Conservation (phyloP, 2,797 vertebrate species). For the Cuniculus paca region DNA sequence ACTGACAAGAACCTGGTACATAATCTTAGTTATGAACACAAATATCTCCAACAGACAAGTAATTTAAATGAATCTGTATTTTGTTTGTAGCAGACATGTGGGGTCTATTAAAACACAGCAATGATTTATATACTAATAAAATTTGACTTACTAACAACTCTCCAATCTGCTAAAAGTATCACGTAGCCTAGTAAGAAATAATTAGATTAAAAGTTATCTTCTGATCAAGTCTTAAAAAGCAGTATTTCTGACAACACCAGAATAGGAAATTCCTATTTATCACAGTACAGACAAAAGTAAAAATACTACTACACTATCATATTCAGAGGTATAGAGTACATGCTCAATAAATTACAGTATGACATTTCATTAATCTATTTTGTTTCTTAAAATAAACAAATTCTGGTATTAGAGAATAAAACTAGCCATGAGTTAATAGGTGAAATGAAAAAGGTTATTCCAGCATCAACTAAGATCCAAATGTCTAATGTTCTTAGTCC, state of each 20-base stretch:
- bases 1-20: constrained; percentile 31
- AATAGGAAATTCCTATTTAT: constrained; percentile 27
- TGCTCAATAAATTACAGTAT: constrained; percentile 43
- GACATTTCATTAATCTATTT: constrained; percentile 52
- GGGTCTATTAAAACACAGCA: constrained; percentile 22
- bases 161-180: constrained; percentile 52
- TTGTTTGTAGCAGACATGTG: constrained; percentile 18
- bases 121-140: constrained; percentile 68
- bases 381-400: constrained; percentile 62
- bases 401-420: constrained; percentile 53
- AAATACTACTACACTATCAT: constrained; percentile 6
- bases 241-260: constrained; percentile 57
- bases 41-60: constrained; percentile 34
- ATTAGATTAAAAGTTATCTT: constrained; percentile 68
- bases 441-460: constrained; percentile 56
- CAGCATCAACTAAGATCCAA: constrained; percentile 53
- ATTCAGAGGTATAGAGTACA: constrained; percentile 25
- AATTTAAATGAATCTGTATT: constrained; percentile 64
- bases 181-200: background rate
- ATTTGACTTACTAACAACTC: constrained; percentile 64
- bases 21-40: constrained; percentile 41
- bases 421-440: background rate
- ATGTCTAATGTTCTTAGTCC: background rate
- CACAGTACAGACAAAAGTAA: constrained; percentile 23
- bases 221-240: constrained; percentile 59